A percentile compares a stretch with the other conserved stretches of the same genome.
Conservation (phyloP, 2,113 vertebrate genomes). For the Melanerpes aurifrons region DNA sequence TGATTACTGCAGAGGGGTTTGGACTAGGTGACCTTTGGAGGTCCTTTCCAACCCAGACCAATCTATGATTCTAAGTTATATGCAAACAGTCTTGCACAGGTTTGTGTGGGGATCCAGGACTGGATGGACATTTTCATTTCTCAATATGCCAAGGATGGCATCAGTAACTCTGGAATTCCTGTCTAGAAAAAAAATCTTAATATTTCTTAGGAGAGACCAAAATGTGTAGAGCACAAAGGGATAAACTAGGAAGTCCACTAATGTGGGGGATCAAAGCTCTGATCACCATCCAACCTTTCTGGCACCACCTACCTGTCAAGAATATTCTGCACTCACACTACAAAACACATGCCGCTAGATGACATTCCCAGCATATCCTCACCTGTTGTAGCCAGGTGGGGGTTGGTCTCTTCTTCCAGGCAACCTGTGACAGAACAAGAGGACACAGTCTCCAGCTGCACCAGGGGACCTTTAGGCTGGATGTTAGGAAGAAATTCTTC, state of each 20-base stretch:
- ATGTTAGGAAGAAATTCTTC: no score
- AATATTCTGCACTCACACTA: background rate
- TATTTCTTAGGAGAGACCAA: background rate
- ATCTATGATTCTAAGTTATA: no score
- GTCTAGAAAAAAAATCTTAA: background rate
- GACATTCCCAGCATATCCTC: background rate
- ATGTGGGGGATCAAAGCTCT: accelerated
- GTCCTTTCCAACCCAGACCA: no score
- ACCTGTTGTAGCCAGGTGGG: no score
- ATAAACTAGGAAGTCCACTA: background rate
- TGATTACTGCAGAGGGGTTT: no score
- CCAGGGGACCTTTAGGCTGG: no score
- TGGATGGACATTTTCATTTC: background rate
- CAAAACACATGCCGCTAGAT: background rate
- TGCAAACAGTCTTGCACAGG: background rate
- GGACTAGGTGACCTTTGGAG: no score
- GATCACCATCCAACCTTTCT: no score
- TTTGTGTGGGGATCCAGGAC: background rate
- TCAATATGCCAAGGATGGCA: background rate
- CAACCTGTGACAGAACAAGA: no score
- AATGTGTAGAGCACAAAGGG: background rate
- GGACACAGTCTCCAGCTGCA: no score
- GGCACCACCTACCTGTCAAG: background rate
- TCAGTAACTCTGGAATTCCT: background rate
- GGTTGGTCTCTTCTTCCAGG: no score